Percentiles rank a stretch among this genome's conserved stretches.
Evolutionary conservation across 2,797 vertebrate species (phyloP).

Genomic region (Paramormyrops hopkinsi): DNA sequence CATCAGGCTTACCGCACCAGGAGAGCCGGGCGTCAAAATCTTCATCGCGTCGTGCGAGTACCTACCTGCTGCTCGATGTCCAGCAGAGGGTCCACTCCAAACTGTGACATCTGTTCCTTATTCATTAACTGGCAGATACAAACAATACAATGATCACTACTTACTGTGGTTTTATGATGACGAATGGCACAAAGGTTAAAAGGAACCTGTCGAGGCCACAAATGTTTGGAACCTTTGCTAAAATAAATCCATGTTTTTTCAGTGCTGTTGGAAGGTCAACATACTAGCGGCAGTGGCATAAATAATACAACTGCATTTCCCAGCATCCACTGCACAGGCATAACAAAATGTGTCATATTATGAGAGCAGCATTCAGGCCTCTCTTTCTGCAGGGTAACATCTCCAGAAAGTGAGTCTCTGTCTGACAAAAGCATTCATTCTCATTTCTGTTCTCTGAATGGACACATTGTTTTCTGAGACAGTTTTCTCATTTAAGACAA

Average conservation of each 20-base stretch:
- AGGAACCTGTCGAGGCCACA: neutral
- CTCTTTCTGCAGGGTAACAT: neutral
- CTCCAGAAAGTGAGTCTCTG: neutral
- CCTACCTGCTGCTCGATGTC: slow-evolving; percentile 83
- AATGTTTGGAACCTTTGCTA: neutral
- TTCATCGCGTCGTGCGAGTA: neutral
- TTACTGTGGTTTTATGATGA: neutral
- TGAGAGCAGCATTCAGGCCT: neutral
- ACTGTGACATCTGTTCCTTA: slow-evolving; percentile 65
- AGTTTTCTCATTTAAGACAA: neutral
- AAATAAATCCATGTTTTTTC: neutral
- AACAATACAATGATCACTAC: neutral
- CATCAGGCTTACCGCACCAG: neutral
- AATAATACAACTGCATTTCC: slow-evolving; percentile 2
- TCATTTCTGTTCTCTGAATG: neutral
- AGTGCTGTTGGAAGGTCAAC: neutral
- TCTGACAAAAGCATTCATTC: neutral
- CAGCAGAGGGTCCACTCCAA: slow-evolving; percentile 66
- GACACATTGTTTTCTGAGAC: neutral
- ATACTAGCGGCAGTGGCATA: neutral
- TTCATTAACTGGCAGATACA: slow-evolving; percentile 77
- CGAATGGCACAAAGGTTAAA: neutral
- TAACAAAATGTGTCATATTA: neutral
- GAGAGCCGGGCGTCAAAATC: neutral
- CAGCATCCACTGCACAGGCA: neutral